Base-by-base conservation (phyloP, 2,113 vertebrate genomes). In the Gobio gobio region DNA sequence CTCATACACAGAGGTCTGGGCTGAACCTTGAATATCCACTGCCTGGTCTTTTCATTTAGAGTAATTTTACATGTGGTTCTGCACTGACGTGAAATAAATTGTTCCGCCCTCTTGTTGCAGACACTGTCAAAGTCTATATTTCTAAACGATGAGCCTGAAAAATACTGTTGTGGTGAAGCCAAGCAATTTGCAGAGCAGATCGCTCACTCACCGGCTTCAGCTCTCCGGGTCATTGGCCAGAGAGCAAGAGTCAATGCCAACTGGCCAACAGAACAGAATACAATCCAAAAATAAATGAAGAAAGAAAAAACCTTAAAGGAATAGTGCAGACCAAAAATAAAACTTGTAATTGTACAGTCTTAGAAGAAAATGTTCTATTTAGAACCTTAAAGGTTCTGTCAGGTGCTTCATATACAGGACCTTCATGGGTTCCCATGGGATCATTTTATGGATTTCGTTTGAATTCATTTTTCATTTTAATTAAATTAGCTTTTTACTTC, bases 81-180 rank as follows among this genome's bases (percentile, higher is more conserved):
- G 47, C 26, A 58, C 33, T 36, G 33, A 58, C 6, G 33, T 22
- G 12, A 84, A 80, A 70, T 20, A 9, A 64, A 63, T 54, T 80
- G 75, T 73, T 74, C 4, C 29, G 18, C 40, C 70, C 45, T 77
- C 73, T 64, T 49, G 59, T 66, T 26, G 59, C 74, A 84, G 83
- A 40, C 59, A 7, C 58, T 77, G 74, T 68, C 73, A 83, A 86
- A 76, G 80, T 45, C 47, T 64, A 86, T 75, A 64, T 76, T 84
- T 86, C 58, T 70, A 68, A 78, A 70, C 51, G 22, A 59, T 66
- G 40, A 49, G 26, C 22, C 63, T 84, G 72, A 66, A 79, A 56
- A 68, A 72, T 78, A 56, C 51, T 43, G 76, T 88, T 87, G 79
- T 83, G 58, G 45, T 72, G 79, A 64, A 78, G 51, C 73, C 87